Evolutionary conservation across 2,797 vertebrate genomes (phyloP).

Genomic region (Morelia viridis): DNA sequence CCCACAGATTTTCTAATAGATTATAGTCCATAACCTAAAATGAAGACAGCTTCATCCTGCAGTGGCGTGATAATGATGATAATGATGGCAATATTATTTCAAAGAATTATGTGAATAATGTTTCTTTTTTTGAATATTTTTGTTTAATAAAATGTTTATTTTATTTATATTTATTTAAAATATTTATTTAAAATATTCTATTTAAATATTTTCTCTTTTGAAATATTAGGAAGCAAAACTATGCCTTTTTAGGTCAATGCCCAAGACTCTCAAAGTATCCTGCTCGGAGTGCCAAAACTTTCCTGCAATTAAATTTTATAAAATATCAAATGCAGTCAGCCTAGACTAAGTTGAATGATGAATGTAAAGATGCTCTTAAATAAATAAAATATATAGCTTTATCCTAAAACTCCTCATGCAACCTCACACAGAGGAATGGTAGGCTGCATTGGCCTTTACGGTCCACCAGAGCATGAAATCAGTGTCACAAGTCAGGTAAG

Average conservation of each 20-base stretch:
- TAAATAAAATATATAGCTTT: slow-evolving; percentile 15
- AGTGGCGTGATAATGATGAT: background rate
- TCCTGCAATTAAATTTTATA: background rate
- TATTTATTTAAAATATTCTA: too few relatives aligned
- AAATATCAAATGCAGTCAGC: slow-evolving; percentile 8
- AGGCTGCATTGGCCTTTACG: slow-evolving; percentile 45
- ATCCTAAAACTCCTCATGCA: slow-evolving; percentile 8
- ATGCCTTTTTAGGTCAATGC: background rate
- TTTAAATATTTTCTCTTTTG: background rate
- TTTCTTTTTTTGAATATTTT: too few relatives aligned
- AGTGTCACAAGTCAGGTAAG: slow-evolving; percentile 38
- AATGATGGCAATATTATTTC: background rate
- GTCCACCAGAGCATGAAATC: slow-evolving; percentile 53
- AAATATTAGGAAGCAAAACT: background rate
- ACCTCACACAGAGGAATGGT: slow-evolving; percentile 42
- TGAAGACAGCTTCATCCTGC: background rate
- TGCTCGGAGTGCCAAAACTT: background rate
- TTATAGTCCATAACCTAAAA: background rate
- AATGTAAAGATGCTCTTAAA: slow-evolving; percentile 24
- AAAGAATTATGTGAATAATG: background rate
- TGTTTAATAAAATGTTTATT: too few relatives aligned
- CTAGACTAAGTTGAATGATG: background rate
- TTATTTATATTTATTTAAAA: too few relatives aligned
- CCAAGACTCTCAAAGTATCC: background rate
- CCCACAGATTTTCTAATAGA: background rate